Percentiles rank a stretch among this genome's conserved stretches.
Evolutionary conservation across 2,888 invertebrate species (phyloP).

Genomic region (Rhabditoides inermis): DNA sequence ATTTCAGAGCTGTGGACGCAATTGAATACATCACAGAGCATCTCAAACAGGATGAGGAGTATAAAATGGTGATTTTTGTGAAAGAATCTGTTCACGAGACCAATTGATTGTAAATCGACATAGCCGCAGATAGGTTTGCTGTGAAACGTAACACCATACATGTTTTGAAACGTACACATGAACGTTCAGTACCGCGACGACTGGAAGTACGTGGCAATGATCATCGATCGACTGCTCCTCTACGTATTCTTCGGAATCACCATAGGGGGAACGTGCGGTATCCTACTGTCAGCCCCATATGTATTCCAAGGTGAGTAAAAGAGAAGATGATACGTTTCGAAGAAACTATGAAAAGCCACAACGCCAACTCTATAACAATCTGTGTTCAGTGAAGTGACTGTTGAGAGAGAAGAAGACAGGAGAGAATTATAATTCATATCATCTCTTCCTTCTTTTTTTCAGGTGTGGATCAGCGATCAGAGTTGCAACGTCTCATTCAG

Average conservation of each 20-base stretch:
- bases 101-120: no score
- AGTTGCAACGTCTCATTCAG: conserved; percentile 20
- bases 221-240: conserved; percentile 57
- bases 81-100: background rate
- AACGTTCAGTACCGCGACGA: conserved; percentile 54
- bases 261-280: conserved; percentile 53
- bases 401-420: background rate
- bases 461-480: conserved; percentile 25
- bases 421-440: background rate
- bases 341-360: conserved; percentile 13
- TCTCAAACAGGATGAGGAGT: conserved; percentile 41
- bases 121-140: no score
- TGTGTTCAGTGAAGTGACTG: no score
- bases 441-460: no score
- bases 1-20: conserved; percentile 31
- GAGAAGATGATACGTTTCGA: conserved; percentile 30
- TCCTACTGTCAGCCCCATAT: conserved; percentile 56
- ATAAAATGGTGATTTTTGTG: conserved; percentile 38
- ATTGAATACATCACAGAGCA: conserved; percentile 49
- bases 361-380: conserved; percentile 1
- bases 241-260: conserved; percentile 57
- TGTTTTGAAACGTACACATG: background rate
- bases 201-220: conserved; percentile 58
- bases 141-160: background rate
- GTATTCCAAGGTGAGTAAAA: conserved; percentile 54